Evolutionary conservation across 1,140 invertebrate genomes (phyloP).

Genomic region (Trachelipus rathkii): DNA sequence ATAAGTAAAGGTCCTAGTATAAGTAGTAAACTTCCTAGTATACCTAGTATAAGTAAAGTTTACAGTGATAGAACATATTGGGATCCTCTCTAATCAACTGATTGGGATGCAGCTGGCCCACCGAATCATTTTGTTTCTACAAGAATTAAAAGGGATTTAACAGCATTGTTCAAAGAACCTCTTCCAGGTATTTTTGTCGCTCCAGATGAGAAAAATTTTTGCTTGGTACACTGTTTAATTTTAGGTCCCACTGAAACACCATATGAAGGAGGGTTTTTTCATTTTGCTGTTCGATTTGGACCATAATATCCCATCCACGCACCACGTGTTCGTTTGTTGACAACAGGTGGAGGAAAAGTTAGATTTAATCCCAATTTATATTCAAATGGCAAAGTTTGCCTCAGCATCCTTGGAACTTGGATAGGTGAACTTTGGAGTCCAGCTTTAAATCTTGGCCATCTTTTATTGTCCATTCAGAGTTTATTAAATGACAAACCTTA

Average conservation of each 20-base stretch:
- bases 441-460: conserved; percentile 57
- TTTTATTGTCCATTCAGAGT: conserved; percentile 60
- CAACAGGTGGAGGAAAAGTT: background rate
- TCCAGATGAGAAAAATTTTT: conserved; percentile 58
- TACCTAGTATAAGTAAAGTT: no score
- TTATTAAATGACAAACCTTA: conserved; percentile 61
- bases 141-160: conserved; percentile 52
- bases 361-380: background rate
- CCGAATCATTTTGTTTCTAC: background rate
- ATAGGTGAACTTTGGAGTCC: conserved; percentile 60
- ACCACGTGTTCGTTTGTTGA: background rate
- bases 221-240: conserved; percentile 59
- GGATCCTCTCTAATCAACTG: background rate
- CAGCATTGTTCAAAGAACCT: conserved; percentile 57
- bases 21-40: no score
- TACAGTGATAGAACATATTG: background rate
- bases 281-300: conserved; percentile 56
- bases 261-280: conserved; percentile 64
- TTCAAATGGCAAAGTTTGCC: conserved; percentile 8
- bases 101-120: background rate
- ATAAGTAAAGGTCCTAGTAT: no score
- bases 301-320: background rate
- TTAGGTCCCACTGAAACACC: conserved; percentile 63
- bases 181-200: conserved; percentile 59
- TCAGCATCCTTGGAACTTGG: conserved; percentile 52